Conservation (phyloP, 2,797 vertebrate species). For the Eremophila alpestris region DNA sequence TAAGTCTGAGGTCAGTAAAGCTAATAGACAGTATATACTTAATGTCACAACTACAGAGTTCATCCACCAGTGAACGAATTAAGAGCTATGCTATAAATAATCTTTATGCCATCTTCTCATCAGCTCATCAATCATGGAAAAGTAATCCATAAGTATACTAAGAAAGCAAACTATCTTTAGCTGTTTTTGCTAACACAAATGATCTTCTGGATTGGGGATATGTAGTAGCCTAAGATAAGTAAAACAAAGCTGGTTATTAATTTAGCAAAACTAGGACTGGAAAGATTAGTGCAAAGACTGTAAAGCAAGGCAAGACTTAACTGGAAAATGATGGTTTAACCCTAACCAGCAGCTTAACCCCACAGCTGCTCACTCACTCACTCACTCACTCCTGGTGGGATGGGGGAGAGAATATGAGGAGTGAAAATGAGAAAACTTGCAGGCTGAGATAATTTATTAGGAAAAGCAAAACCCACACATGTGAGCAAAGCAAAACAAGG, state of each 20-base stretch:
- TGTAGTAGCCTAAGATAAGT: neutral
- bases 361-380: neutral
- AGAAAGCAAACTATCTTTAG: neutral
- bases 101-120: neutral
- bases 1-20: conserved; percentile 35
- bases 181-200: neutral
- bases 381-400: neutral
- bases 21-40: conserved; percentile 12
- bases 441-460: neutral
- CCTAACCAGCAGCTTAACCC: neutral
- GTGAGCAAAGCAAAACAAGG: neutral
- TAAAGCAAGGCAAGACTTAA: neutral
- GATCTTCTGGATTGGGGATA: neutral
- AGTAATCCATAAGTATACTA: neutral
- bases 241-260: neutral
- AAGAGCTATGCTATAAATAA: neutral
- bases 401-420: neutral
- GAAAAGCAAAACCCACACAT: neutral
- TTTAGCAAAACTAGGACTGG: neutral
- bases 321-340: neutral
- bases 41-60: neutral
- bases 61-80: neutral
- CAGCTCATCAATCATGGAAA: neutral
- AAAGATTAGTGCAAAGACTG: neutral
- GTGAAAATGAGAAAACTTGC: neutral